Percentiles rank a stretch among this genome's conserved stretches.
phyloP scores from a whole-genome alignment of 2,888 invertebrate genomes.

The Onthophagus sagittarius region DNA sequence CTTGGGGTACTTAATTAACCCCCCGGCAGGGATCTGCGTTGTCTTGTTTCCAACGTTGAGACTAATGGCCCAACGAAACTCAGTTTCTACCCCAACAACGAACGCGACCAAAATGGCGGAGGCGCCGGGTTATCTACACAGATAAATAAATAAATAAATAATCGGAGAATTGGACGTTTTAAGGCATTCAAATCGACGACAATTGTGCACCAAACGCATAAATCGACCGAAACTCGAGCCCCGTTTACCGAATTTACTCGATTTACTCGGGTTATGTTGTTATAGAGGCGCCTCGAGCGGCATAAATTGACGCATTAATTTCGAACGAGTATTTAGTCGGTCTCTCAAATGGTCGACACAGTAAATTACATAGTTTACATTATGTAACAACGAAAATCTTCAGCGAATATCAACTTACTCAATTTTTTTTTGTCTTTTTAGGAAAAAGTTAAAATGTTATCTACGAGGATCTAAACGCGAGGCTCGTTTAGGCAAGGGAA shows the following conservation, averaged over 20 bases:
- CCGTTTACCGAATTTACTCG: neutral
- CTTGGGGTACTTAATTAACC: conserved; percentile 30
- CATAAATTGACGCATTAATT: neutral
- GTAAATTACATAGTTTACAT: neutral
- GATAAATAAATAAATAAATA: neutral
- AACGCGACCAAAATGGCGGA: neutral
- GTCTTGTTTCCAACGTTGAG: conserved; percentile 24
- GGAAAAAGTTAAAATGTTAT: neutral
- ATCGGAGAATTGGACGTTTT: neutral
- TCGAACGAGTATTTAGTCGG: neutral
- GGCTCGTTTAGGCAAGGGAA: neutral
- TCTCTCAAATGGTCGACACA: neutral
- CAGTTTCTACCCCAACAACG: neutral
- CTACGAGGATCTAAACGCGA: neutral
- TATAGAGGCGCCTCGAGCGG: neutral
- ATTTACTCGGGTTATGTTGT: neutral
- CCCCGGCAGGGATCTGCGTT: conserved; percentile 27
- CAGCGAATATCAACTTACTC: too few relatives aligned
- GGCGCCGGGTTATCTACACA: neutral
- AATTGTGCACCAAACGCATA: neutral
- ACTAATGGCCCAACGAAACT: conserved; percentile 19
- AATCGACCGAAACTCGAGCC: neutral
- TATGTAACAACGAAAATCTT: neutral
- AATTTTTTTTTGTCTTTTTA: too few relatives aligned
- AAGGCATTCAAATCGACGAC: neutral